Evolutionary conservation across 2,888 invertebrate genomes (phyloP), one percentile per base, ranked within the genome.

Genomic region (Myopa testacea): DNA sequence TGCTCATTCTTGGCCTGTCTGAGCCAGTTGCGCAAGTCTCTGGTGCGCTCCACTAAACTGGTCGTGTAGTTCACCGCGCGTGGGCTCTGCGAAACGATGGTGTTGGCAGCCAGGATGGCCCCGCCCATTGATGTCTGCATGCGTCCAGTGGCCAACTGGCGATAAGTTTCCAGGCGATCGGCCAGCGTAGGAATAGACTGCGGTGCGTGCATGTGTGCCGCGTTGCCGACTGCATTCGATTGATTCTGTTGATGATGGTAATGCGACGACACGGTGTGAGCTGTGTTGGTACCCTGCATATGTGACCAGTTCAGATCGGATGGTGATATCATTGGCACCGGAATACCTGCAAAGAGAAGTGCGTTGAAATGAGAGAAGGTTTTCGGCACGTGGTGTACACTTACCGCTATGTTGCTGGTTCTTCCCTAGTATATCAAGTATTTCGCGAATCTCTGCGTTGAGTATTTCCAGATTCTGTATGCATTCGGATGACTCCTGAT

Each of bases 391-490:
- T 16, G 16, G 12, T 26, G 6, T 26, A 63, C 14, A 75, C 62
- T 81, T 82, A 79, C 77, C 79, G 81, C 83, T 84, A 78, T 85
- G 88, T 74, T 85, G 84, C 77, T 92, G 92, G 79, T 92, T 91
- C 82, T 92, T 92, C 81, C 92, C 91, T 63, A 93, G 87, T 78
- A 93, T 93, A 80, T 93, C 93, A 91, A 93, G 92, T 80, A 93
- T 93, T 85, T 93, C 93, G 69, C 92, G 91, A 80, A 94, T 94
- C 87, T 94, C 93, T 0, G 92, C 92, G 87, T 93, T 94, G 26
- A 94, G 90, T 84, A 92, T 93, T 84, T 93, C 93, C 84, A 94
- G 88, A 83, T 92, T 93, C 81, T 93, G 93, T 81, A 93, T 93
- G 82, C 93, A 93, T 85, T 93, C 93, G 34, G 93, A 92, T 6